These are phyloP conservation scores for Catharus fuscescens DNA, from an alignment of 2,113 vertebrate species.

Conservation along the genomic window DNA sequence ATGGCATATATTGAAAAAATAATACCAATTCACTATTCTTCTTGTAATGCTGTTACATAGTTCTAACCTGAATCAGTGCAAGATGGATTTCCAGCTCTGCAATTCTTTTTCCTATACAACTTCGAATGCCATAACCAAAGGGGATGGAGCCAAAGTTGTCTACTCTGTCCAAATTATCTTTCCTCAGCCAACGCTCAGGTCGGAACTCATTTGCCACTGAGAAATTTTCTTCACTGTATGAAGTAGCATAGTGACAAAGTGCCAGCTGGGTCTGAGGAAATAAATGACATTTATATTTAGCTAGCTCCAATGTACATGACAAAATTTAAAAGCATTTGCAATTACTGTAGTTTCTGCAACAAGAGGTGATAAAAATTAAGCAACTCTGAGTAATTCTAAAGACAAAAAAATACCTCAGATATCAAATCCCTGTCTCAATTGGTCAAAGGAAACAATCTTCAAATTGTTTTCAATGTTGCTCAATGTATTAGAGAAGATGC, in stretches of 20 bases:
- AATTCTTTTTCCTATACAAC: constrained; percentile 88
- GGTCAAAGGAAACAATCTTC: background rate
- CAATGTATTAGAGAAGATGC: background rate
- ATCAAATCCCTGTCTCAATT: background rate
- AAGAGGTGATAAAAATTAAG: background rate
- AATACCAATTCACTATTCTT: background rate
- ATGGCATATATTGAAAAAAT: background rate
- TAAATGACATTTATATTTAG: background rate
- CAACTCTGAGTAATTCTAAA: background rate
- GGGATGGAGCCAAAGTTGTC: constrained; percentile 95
- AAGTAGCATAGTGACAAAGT: constrained; percentile 91
- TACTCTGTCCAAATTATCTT: constrained; percentile 80
- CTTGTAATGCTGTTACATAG: background rate
- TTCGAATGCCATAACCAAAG: constrained; percentile 91
- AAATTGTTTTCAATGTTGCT: background rate
- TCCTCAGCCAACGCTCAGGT: constrained; percentile 88
- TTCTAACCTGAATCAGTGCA: constrained; percentile 81
- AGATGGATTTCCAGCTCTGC: constrained; percentile 93
- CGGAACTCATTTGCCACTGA: constrained; percentile 77
- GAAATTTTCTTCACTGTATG: constrained; percentile 86
- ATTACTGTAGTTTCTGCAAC: background rate
- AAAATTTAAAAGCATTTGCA: background rate
- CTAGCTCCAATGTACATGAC: background rate
- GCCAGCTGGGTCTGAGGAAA: constrained; percentile 87
- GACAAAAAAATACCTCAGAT: background rate